These are phyloP conservation scores for Monochamus saltuarius DNA, from an alignment of 1,140 invertebrate genomes.

Conservation along the genomic window DNA sequence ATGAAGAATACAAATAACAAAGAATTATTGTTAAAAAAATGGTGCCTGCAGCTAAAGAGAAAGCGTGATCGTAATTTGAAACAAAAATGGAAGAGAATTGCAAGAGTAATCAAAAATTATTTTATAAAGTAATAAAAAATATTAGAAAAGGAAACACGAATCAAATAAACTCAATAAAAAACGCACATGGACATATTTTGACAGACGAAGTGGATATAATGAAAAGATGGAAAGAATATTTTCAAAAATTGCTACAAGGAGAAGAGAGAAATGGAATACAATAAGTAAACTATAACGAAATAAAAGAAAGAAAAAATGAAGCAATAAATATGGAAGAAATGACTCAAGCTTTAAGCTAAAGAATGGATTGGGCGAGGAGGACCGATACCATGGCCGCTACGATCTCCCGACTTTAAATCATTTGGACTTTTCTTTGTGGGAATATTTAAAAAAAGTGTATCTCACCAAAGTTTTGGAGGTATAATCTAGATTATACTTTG, in stretches of 20 bases:
- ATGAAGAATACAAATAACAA: neutral
- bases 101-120: neutral
- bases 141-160: neutral
- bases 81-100: conserved; percentile 1
- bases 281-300: neutral
- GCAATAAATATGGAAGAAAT: neutral
- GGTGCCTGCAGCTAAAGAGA: neutral
- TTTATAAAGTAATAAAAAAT: neutral
- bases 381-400: too few relatives aligned
- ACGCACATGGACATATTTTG: neutral
- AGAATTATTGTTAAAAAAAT: neutral
- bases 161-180: neutral
- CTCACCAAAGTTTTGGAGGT: too few relatives aligned
- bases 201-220: conserved; percentile 1
- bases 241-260: neutral
- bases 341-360: conserved; percentile 1
- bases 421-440: too few relatives aligned
- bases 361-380: neutral
- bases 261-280: neutral
- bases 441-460: too few relatives aligned
- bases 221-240: conserved; percentile 3
- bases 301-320: neutral
- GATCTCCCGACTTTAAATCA: too few relatives aligned
- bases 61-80: neutral
- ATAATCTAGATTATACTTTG: too few relatives aligned